phyloP scores from a whole-genome alignment of 92 coral and sea anemone genomes.

The Virgularia gustaviana region DNA sequence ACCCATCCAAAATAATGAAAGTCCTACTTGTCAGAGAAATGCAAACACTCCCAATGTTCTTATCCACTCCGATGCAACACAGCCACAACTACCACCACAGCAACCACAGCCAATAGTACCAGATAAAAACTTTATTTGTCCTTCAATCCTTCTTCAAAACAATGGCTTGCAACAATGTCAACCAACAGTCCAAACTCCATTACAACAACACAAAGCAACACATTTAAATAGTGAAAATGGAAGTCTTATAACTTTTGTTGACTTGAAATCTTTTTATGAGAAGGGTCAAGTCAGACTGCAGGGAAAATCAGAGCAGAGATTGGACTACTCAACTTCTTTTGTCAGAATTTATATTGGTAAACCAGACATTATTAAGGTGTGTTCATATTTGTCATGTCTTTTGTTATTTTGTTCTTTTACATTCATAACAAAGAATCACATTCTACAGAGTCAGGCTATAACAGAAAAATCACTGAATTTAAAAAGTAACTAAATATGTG shows the following conservation, averaged over 20 bases:
- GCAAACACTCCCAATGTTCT: neutral
- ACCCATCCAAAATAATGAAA: conserved; percentile 19
- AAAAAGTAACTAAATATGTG: neutral
- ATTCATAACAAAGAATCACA: neutral
- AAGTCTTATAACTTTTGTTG: conserved; percentile 56
- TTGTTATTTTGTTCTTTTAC: neutral
- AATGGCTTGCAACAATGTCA: neutral
- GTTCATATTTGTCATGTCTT: neutral
- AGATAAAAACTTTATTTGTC: neutral
- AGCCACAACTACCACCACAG: neutral
- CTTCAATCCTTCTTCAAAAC: neutral
- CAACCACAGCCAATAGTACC: conserved; percentile 7
- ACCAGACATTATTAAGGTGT: conserved; percentile 40
- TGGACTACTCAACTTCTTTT: conserved; percentile 78
- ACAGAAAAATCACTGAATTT: too few species aligned
- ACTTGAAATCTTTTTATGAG: conserved; percentile 74
- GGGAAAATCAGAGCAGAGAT: conserved; percentile 88
- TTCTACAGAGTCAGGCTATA: neutral
- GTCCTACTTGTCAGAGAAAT: too few species aligned
- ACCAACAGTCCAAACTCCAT: neutral
- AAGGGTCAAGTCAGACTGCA: conserved; percentile 91
- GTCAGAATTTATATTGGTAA: conserved; percentile 64
- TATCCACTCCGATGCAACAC: neutral
- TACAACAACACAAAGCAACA: neutral
- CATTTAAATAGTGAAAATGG: too few species aligned